Base-by-base conservation (phyloP, 2,797 vertebrate genomes). In the Octomys mimax region DNA sequence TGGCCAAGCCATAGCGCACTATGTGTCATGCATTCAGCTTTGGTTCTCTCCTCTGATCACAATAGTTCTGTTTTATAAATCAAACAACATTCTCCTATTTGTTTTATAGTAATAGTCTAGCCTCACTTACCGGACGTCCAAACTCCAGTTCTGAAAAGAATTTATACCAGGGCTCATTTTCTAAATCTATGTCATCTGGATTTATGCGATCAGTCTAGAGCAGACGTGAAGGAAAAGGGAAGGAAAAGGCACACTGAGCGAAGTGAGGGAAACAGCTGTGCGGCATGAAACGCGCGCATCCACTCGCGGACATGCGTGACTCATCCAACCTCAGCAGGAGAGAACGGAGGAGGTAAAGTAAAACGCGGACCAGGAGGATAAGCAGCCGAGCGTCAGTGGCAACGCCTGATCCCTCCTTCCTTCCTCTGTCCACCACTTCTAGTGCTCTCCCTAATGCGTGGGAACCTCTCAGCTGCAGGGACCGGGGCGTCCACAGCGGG, bases 91-190 rank as follows among this genome's bases (percentile, higher is more conserved):
- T 95, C 96, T 64, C 98, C 98, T 98, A 81, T 87, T 94, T 31
- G 90, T 97, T 77, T 98, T 94, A 98, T 42, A 97, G 96, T 88
- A 98, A 97, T 94, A 98, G 94, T 97, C 98, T 98, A 97, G 96
- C 99, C 99, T 98, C 99, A 99, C 99, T 99, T 99, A 99, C 99
- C 99, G 99, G 99, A 93, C 99, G 99, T 99, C 99, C 99, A 99
- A 99, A 99, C 99, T 99, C 99, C 99, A 99, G 99, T 98, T 99
- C 99, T 99, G 99, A 99, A 99, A 99, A 99, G 99, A 99, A 99
- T 99, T 99, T 99, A 99, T 99, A 99, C 99, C 99, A 99, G 98
- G 99, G 99, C 98, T 99, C 99, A 98, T 99, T 99, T 99, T 99
- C 99, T 99, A 99, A 99, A 99, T 99, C 99, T 99, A 99, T 99